Evolutionary conservation across 2,888 invertebrate species (phyloP).

Genomic region (Cantharis nigra): DNA sequence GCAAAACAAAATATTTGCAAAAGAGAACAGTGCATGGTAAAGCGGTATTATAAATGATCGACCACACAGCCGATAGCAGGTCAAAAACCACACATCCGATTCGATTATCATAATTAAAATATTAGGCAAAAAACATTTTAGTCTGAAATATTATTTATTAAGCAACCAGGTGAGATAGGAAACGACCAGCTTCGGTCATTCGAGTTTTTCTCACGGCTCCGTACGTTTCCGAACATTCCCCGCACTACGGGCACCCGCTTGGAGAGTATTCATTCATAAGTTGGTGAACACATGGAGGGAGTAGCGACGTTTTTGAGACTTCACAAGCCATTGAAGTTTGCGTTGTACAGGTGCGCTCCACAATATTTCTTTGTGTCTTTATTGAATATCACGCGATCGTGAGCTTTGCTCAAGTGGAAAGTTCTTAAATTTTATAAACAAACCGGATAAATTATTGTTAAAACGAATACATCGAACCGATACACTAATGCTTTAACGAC

Average conservation of each 20-base stretch:
- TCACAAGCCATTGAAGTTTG: conserved; percentile 42
- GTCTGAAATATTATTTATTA: conserved; percentile 30
- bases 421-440: not conserved
- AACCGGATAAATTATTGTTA: not conserved
- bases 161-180: conserved; percentile 31
- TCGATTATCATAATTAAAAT: conserved; percentile 23
- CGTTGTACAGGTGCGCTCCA: conserved; percentile 43
- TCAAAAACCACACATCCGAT: conserved; percentile 23
- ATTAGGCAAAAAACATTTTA: conserved; percentile 6
- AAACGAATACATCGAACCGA: not conserved
- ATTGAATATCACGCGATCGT: conserved; percentile 4
- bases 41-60: not conserved
- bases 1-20: not conserved
- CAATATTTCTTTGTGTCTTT: conserved; percentile 29
- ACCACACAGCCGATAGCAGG: conserved; percentile 10
- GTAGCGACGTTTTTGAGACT: conserved; percentile 42
- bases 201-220: conserved; percentile 36
- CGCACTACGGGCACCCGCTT: conserved; percentile 42
- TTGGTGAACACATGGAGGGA: conserved; percentile 43
- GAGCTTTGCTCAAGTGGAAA: conserved; percentile 3
- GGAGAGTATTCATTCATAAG: conserved; percentile 61
- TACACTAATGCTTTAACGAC: not conserved
- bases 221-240: conserved; percentile 14
- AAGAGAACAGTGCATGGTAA: not conserved
- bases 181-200: conserved; percentile 28